A percentile compares a stretch with the other conserved stretches of the same genome.
phyloP scores from a whole-genome alignment of 2,888 invertebrate genomes.

The Caprella mutica region DNA sequence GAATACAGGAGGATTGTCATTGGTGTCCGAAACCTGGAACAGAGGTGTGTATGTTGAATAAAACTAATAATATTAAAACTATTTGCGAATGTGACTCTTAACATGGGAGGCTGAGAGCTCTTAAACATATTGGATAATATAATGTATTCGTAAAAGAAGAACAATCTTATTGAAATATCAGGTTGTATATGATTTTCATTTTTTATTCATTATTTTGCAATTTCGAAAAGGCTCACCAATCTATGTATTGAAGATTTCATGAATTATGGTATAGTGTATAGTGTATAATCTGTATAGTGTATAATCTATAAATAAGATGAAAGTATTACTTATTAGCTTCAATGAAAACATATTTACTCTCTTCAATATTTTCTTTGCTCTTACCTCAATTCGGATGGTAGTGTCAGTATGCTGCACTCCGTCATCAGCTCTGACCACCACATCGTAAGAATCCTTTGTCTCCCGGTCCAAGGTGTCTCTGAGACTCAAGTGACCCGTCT shows the following conservation, averaged over 20 bases:
- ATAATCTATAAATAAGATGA: background rate
- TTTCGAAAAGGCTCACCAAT: too few species aligned
- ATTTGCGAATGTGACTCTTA: too few species aligned
- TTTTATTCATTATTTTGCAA: too few species aligned
- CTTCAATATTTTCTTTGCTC: conserved; percentile 36
- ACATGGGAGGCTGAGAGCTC: too few species aligned
- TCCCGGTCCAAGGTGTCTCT: conserved; percentile 74
- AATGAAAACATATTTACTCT: background rate
- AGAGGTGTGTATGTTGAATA: background rate
- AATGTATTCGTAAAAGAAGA: too few species aligned
- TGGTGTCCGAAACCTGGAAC: conserved; percentile 73
- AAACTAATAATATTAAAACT: too few species aligned
- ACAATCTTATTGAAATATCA: background rate
- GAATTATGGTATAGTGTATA: background rate
- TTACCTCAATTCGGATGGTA: conserved; percentile 63
- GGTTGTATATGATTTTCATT: background rate
- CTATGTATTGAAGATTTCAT: too few species aligned
- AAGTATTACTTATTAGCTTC: too few species aligned
- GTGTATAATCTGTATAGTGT: background rate
- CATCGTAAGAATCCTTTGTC: conserved; percentile 60
- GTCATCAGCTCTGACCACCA: conserved; percentile 74
- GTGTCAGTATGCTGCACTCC: conserved; percentile 75
- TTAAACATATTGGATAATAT: too few species aligned
- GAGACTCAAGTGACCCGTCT: conserved; percentile 59
- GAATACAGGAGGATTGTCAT: conserved; percentile 88